Percentiles rank a stretch among this genome's conserved stretches.
These are phyloP conservation scores for Pteromalus puparum DNA, from an alignment of 1,140 invertebrate species.

Conservation along the genomic window DNA sequence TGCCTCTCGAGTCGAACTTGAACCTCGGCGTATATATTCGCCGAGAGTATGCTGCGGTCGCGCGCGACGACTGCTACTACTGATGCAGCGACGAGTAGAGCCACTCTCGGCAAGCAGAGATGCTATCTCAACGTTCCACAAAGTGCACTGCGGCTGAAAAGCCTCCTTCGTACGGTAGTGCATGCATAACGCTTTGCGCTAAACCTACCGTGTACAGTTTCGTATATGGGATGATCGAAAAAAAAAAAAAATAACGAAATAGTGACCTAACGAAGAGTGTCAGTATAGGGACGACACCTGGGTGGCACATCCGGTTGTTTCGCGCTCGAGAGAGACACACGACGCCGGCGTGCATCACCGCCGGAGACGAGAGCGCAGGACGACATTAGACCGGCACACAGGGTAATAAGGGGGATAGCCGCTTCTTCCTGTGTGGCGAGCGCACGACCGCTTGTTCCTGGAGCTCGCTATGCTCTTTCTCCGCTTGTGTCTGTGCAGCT, in stretches of 20 bases:
- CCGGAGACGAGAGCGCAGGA: background rate
- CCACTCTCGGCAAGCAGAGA: background rate
- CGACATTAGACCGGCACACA: constrained; percentile 1
- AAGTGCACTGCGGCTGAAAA: background rate
- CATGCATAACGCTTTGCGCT: background rate
- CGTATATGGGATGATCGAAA: background rate
- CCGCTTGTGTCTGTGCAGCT: background rate
- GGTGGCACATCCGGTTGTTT: background rate
- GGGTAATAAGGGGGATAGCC: constrained; percentile 18
- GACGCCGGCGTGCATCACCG: background rate
- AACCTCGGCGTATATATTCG: background rate
- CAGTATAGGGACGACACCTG: background rate
- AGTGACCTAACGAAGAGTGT: background rate
- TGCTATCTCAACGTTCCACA: background rate
- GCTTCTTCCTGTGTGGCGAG: constrained; percentile 17
- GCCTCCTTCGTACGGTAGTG: background rate
- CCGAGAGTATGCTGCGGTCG: background rate
- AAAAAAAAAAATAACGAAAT: background rate
- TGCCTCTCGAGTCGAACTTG: background rate
- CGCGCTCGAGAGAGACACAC: background rate
- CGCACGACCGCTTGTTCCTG: constrained; percentile 8
- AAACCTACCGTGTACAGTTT: too few relatives aligned
- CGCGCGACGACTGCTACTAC: too few relatives aligned
- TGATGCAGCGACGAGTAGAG: too few relatives aligned
- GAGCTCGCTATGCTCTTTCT: background rate